phyloP scores from a whole-genome alignment of 2,797 vertebrate species.

The Chloroceryle inda region DNA sequence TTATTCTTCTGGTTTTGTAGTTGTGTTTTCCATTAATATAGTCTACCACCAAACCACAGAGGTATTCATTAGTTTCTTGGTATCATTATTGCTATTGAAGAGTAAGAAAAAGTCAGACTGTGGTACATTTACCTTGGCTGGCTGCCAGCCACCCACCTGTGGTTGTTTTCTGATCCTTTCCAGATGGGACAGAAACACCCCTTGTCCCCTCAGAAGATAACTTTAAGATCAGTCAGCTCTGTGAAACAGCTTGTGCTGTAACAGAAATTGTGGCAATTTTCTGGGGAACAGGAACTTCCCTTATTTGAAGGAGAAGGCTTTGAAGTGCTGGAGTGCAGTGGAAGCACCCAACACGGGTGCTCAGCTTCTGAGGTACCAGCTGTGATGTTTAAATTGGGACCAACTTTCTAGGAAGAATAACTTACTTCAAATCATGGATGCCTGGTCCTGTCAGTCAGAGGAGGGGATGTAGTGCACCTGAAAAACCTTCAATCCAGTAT shows the following conservation, averaged over 20 bases:
- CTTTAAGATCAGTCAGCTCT: not conserved
- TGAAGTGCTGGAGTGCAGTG: slow-evolving; percentile 21
- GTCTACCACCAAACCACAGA: not conserved
- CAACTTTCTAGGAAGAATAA: slow-evolving; percentile 62
- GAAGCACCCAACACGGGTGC: not conserved
- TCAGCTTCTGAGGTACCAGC: slow-evolving; percentile 42
- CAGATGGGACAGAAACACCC: not conserved
- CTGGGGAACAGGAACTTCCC: not conserved
- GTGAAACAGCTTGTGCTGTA: not conserved
- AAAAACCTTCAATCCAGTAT: slow-evolving; percentile 61
- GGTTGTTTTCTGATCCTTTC: not conserved
- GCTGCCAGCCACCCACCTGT: not conserved
- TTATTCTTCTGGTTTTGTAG: not conserved
- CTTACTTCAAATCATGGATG: slow-evolving; percentile 57
- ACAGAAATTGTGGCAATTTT: not conserved
- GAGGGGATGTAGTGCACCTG: slow-evolving; percentile 11
- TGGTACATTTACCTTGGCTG: not conserved
- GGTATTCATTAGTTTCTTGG: not conserved
- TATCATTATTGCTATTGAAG: not conserved
- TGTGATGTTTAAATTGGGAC: slow-evolving; percentile 66
- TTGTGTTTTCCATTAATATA: not conserved
- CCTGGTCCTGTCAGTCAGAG: slow-evolving; percentile 52
- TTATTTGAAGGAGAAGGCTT: not conserved
- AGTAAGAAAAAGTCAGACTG: not conserved
- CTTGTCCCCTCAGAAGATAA: not conserved